Evolutionary conservation across 2,797 vertebrate genomes (phyloP), one percentile per base, ranked within the genome.

Genomic region (Anguilla marmorata): DNA sequence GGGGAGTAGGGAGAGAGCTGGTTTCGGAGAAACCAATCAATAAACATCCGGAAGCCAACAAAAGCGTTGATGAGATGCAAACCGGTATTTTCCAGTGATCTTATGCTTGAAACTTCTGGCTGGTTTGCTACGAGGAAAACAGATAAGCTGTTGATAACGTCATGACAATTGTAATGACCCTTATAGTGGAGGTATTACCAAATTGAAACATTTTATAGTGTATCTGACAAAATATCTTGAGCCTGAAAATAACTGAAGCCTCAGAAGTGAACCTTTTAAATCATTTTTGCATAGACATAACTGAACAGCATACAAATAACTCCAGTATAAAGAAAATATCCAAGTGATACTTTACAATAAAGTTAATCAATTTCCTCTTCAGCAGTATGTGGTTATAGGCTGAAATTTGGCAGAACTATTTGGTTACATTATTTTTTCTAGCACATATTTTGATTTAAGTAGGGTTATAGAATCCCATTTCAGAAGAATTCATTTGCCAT

Each of bases 21-120:
- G 96, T 97, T 96, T 97, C 95, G 94, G 90, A 16, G 92, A 95
- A 92, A 95, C 91, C 30, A 14, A 24, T 6, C 2, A 37, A 19
- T 45, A 63, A 72, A 6, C 50, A 69, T 85, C 56, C 41, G 85
- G 84, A 90, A 92, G 50, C 84, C 90, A 91, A 85, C 54, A 83
- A 85, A 91, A 80, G 85, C 6, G 6, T 12, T 56, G 14, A 87
- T 84, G 54, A 91, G 12, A 80, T 16, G 0, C 3, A 0, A 0
- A 87, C 48, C 56, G 83, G 3, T 19, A 21, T 50, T 82, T n/a
- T 24, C 37, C 41, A 24, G 48, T 48, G 37, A 21, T 79, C 76
- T n/a, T 54, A 6, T 56, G 33, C 27, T 11, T 4, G 52, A 84
- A 84, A 84, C 50, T 84, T n/a, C n/a, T 12, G 30, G 9, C n/a